Percentiles rank a stretch among this genome's conserved stretches.
phyloP scores from a whole-genome alignment of 2,797 vertebrate species.

The Psittacula derbiana region DNA sequence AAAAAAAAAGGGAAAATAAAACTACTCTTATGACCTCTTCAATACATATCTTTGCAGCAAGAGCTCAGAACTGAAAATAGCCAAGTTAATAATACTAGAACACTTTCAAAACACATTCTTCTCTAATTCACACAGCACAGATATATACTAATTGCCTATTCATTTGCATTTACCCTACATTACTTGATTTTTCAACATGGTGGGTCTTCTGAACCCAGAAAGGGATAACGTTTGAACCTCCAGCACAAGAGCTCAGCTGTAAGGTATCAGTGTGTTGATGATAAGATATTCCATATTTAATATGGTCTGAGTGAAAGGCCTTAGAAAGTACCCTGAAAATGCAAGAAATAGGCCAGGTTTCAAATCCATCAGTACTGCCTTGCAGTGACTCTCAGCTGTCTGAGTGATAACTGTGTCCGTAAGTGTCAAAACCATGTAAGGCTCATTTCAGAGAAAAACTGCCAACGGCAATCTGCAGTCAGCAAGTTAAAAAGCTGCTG shows the following conservation, averaged over 20 bases:
- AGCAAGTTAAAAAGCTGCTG: background rate
- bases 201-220: background rate
- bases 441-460: background rate
- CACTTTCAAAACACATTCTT: background rate
- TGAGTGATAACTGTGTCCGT: background rate
- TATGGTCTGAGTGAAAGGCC: background rate
- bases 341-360: background rate
- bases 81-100: background rate
- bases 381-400: background rate
- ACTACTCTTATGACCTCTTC: background rate
- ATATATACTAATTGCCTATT: background rate
- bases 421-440: background rate
- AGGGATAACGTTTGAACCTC: background rate
- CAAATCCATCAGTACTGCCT: background rate
- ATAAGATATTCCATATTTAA: background rate
- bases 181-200: background rate
- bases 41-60: background rate
- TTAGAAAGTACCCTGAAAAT: background rate
- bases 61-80: background rate
- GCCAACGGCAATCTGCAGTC: background rate
- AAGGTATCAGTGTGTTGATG: background rate
- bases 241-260: background rate
- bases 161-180: background rate
- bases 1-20: background rate
- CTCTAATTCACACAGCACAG: background rate